These are phyloP conservation scores for Cetonia aurata DNA, from an alignment of 2,888 invertebrate genomes.

Conservation along the genomic window DNA sequence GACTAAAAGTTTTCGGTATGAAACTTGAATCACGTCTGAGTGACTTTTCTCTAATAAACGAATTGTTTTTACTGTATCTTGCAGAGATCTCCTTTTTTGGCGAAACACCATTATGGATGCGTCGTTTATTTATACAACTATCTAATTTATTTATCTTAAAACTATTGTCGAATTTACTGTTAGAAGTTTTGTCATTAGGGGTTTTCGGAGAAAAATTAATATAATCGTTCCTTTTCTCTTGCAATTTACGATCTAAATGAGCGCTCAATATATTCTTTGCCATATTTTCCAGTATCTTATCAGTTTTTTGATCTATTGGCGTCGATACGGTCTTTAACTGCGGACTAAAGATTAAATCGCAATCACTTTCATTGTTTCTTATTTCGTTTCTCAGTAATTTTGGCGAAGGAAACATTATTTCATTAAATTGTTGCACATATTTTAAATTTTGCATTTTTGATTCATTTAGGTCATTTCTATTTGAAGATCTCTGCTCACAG, in stretches of 20 bases:
- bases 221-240: background rate
- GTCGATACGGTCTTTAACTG: conserved; percentile 59
- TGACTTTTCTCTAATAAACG: background rate
- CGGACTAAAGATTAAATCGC: conserved; percentile 58
- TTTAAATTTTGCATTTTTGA: conserved; percentile 30
- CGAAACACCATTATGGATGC: conserved; percentile 36
- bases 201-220: conserved; percentile 36
- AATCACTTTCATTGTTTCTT: conserved; percentile 52
- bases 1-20: conserved; percentile 40
- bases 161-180: conserved; percentile 9
- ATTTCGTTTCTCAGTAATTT: conserved; percentile 24
- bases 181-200: conserved; percentile 30
- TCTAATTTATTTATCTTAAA: conserved; percentile 40
- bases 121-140: conserved; percentile 31
- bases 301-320: conserved; percentile 53
- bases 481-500: background rate
- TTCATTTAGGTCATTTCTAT: background rate
- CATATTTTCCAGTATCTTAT: conserved; percentile 31
- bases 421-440: conserved; percentile 45
- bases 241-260: conserved; percentile 17
- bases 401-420: conserved; percentile 41
- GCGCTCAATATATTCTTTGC: conserved; percentile 32
- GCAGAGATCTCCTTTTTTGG: conserved; percentile 38
- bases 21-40: conserved; percentile 3
- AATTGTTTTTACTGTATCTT: conserved; percentile 28